A percentile compares a stretch with the other conserved stretches of the same genome.
Conservation (phyloP, 2,797 vertebrate species). For the Syngnathus acus region DNA sequence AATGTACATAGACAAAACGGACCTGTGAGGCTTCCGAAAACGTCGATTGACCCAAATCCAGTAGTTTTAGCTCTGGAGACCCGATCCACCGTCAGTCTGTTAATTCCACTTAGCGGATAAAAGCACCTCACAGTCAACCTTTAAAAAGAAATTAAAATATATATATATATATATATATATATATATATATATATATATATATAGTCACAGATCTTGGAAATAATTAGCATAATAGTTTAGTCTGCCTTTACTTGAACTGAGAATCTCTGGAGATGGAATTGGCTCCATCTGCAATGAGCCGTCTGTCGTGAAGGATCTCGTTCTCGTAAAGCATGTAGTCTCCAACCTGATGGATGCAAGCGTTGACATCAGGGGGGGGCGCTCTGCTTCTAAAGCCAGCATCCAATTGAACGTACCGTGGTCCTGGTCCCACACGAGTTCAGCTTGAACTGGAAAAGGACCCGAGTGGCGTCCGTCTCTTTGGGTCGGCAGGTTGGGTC, state of each 20-base stretch:
- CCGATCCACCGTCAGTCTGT: slow-evolving; percentile 35
- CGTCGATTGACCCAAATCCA: slow-evolving; percentile 41
- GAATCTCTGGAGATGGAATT: slow-evolving; percentile 65
- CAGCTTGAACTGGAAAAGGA: slow-evolving; percentile 67
- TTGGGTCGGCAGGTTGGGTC: slow-evolving; percentile 63
- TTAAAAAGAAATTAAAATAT: neutral
- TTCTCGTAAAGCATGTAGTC: slow-evolving; percentile 73
- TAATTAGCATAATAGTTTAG: neutral
- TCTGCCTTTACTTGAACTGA: slow-evolving; percentile 61
- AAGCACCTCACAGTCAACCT: slow-evolving; percentile 71
- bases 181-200: no score
- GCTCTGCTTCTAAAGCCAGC: no score
- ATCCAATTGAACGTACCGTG: slow-evolving; percentile 26
- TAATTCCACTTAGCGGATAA: slow-evolving; percentile 59
- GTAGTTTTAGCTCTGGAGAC: slow-evolving; percentile 19
- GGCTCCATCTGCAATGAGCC: slow-evolving; percentile 39
- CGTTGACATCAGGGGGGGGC: no score
- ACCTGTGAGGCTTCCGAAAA: slow-evolving; percentile 36
- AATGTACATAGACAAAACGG: accelerated
- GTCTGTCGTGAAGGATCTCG: slow-evolving; percentile 65
- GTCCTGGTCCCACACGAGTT: slow-evolving; percentile 68
- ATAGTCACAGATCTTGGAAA: neutral
- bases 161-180: no score
- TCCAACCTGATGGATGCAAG: slow-evolving; percentile 42
- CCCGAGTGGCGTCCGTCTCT: slow-evolving; percentile 44